A percentile compares a stretch with the other conserved stretches of the same genome.
Conservation (phyloP, 2,888 invertebrate genomes). For the Diaphora mendica region DNA sequence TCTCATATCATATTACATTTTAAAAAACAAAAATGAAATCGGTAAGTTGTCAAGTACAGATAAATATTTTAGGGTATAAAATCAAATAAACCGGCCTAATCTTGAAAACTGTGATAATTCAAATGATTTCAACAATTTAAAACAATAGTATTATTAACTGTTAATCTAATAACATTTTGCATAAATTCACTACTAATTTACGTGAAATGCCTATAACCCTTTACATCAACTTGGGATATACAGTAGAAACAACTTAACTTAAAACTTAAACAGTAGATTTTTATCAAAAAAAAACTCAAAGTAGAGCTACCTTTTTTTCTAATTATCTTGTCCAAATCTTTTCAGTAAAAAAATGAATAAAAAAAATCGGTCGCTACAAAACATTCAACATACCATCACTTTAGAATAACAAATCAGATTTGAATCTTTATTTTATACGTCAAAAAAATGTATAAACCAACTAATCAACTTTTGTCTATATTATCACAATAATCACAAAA, state of each 20-base stretch:
- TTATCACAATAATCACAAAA: not conserved
- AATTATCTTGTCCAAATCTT: not conserved
- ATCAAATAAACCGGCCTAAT: not conserved
- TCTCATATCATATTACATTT: slow-evolving; percentile 56
- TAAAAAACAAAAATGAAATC: slow-evolving; percentile 74
- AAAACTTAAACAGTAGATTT: not conserved
- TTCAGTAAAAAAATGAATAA: not conserved
- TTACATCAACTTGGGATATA: not conserved
- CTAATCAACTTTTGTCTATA: not conserved
- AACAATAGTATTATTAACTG: too few species aligned
- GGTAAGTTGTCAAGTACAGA: slow-evolving; percentile 69
- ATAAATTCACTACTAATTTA: not conserved
- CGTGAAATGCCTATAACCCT: not conserved
- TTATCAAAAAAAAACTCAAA: not conserved
- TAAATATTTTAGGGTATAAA: slow-evolving; percentile 25
- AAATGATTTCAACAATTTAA: too few species aligned
- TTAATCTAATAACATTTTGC: not conserved
- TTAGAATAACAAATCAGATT: not conserved
- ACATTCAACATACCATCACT: not conserved
- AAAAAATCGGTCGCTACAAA: not conserved
- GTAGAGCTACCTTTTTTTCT: not conserved
- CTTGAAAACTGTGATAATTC: not conserved
- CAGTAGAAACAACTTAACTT: not conserved
- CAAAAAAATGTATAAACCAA: too few species aligned
- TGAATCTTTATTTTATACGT: not conserved